Evolutionary conservation across 2,113 vertebrate genomes (phyloP), one percentile per base, ranked within the genome.

Genomic region (Ceyx melanurus): DNA sequence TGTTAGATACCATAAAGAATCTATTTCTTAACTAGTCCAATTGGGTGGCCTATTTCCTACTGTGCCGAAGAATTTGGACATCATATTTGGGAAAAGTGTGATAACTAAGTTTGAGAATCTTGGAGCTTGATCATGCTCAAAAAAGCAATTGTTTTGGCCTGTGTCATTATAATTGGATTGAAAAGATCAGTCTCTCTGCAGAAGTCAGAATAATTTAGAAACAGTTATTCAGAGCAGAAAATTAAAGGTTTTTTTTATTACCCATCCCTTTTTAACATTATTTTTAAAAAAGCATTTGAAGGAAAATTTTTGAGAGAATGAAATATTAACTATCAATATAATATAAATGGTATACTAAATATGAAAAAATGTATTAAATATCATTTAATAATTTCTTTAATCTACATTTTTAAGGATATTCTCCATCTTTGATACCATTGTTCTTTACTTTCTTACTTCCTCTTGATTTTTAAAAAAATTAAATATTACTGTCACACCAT

Each of bases 81-180:
- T 28, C 0, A 0, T 29, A 2, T 75, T 87, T 82, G 12, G 37
- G 40, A 75, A 71, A 92, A 31, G 3, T 43, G 5, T 0, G 0
- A 17, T 22, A 78, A 37, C 1, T 10, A 42, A 56, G 0, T 54
- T 40, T 79, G 12, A 89, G 43, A 33, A 85, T 23, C 29, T n/a
- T 65, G 23, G 11, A 58, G 15, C 2, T 75, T 82, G 5, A 13
- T 72, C 3, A 15, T 67, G 9, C 8, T 68, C 50, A 62, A 60
- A 89, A 46, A 86, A 61, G 0, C 0, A 6, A 51, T 42, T 31
- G 1, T 22, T 89, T 71, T n/a, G 10, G 23, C 18, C 13, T 67
- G 7, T 20, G 25, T 51, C 7, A 22, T 10, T 68, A 20, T 3
- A 4, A 10, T 10, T 56, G 11, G 15, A 61, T 5, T 23, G 64